These are phyloP conservation scores for Epinephelus awoara DNA, from an alignment of 2,797 vertebrate genomes.

Conservation along the genomic window DNA sequence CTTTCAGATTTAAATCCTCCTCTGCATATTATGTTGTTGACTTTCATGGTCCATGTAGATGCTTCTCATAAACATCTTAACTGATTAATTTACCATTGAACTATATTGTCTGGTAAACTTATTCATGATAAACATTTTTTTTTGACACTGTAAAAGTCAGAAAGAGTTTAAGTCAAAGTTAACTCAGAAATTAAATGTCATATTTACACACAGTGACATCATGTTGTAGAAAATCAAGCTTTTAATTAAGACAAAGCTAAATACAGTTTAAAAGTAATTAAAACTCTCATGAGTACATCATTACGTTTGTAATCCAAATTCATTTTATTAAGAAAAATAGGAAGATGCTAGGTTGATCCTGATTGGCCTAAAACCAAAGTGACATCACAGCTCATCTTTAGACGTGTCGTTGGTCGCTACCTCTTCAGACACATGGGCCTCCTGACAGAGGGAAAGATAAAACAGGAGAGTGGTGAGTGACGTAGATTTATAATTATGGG, in stretches of 20 bases:
- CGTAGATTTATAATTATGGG: not conserved
- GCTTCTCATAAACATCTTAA: not conserved
- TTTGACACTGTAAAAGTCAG: not conserved
- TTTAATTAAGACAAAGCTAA: not conserved
- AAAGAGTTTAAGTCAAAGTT: not conserved
- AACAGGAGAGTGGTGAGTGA: not conserved
- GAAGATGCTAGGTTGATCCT: conserved; percentile 57
- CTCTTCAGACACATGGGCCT: conserved; percentile 57
- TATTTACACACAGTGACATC: conserved; percentile 4
- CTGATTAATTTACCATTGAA: not conserved
- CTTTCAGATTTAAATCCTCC: too few species aligned
- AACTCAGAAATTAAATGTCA: conserved; percentile 1
- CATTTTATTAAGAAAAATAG: conserved; percentile 73
- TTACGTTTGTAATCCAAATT: conserved; percentile 36
- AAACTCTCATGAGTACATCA: conserved; percentile 1
- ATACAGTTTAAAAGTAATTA: not conserved
- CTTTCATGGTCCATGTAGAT: not conserved
- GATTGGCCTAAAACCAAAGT: conserved; percentile 39
- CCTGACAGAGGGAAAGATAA: conserved; percentile 53
- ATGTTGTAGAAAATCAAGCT: not conserved
- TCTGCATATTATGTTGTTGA: too few species aligned
- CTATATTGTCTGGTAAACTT: not conserved
- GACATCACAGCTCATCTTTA: conserved; percentile 85
- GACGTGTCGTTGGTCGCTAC: conserved; percentile 56
- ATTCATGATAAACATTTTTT: not conserved